Percentiles rank a stretch among this genome's conserved stretches.
Conservation (phyloP, 2,888 invertebrate genomes). For the Luperina testacea region DNA sequence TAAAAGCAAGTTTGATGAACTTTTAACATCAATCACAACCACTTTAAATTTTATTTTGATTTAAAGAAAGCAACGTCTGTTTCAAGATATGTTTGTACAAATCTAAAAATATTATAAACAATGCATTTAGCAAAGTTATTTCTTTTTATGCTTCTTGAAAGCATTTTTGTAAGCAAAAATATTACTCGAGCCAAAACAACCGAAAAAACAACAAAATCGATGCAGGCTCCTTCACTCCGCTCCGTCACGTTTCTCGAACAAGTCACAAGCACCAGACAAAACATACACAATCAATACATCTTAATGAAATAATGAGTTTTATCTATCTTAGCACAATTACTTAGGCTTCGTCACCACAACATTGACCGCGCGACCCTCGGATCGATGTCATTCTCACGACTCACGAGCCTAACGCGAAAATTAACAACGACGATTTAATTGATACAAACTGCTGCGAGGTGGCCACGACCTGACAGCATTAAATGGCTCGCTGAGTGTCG, state of each 20-base stretch:
- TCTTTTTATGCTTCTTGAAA: constrained; percentile 7
- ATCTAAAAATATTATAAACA: constrained; percentile 41
- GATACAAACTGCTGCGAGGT: constrained; percentile 79
- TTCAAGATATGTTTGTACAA: constrained; percentile 37
- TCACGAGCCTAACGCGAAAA: constrained; percentile 83
- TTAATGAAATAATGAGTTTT: constrained; percentile 54
- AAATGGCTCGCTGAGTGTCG: constrained; percentile 62
- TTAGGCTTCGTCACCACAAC: constrained; percentile 64
- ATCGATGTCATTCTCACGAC: constrained; percentile 81
- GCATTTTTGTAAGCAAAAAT: constrained; percentile 8
- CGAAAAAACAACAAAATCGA: constrained; percentile 14
- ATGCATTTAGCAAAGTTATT: constrained; percentile 26
- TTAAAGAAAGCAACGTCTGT: constrained; percentile 41
- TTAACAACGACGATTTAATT: constrained; percentile 86
- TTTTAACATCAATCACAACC: constrained; percentile 51
- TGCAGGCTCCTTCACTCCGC: constrained; percentile 10
- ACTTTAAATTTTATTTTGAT: constrained; percentile 40
- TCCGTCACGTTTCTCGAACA: constrained; percentile 37
- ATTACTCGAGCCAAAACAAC: constrained; percentile 6
- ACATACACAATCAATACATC: constrained; percentile 36
- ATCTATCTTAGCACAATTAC: constrained; percentile 43
- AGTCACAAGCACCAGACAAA: constrained; percentile 25
- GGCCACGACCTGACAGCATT: constrained; percentile 65
- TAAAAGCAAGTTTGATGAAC: constrained; percentile 38
- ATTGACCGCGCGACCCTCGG: constrained; percentile 71